Conservation (phyloP, 2,113 vertebrate genomes). For the Amphilophus citrinellus region DNA sequence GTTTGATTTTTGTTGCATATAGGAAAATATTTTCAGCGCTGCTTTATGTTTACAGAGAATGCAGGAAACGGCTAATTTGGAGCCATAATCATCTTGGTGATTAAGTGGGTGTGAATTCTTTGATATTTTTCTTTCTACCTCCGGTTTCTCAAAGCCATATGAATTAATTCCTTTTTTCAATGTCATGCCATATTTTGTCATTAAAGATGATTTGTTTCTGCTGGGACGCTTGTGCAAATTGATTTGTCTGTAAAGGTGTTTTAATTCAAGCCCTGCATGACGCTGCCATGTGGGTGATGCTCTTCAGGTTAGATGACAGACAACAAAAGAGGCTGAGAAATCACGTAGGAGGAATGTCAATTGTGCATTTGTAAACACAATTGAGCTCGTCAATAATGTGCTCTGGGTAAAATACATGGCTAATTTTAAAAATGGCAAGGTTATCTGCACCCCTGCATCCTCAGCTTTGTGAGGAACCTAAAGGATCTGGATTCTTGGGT, state of each 20-base stretch:
- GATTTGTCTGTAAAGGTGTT: constrained; percentile 8
- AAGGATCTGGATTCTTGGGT: not conserved
- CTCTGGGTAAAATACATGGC: not conserved
- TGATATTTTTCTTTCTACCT: constrained; percentile 7
- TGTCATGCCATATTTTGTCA: not conserved
- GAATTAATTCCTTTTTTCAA: not conserved
- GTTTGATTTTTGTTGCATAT: not conserved
- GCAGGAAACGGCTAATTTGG: not conserved
- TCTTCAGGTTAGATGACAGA: not conserved
- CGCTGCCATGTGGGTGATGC: constrained; percentile 12
- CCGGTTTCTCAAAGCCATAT: not conserved
- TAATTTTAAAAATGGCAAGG: constrained; percentile 9
- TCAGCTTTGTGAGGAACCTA: not conserved
- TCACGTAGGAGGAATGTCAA: constrained; percentile 19
- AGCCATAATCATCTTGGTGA: not conserved
- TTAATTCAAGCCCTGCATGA: constrained; percentile 6
- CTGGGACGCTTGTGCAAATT: not conserved
- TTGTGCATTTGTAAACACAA: not conserved
- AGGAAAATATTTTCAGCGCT: constrained; percentile 3
- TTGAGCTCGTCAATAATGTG: not conserved
- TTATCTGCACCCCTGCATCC: not conserved
- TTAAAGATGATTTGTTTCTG: not conserved
- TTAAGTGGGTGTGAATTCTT: not conserved
- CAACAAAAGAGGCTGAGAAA: constrained; percentile 4
- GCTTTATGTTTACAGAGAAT: not conserved